Base-by-base conservation (phyloP, 2,888 invertebrate genomes). In the Thumatha senex region DNA sequence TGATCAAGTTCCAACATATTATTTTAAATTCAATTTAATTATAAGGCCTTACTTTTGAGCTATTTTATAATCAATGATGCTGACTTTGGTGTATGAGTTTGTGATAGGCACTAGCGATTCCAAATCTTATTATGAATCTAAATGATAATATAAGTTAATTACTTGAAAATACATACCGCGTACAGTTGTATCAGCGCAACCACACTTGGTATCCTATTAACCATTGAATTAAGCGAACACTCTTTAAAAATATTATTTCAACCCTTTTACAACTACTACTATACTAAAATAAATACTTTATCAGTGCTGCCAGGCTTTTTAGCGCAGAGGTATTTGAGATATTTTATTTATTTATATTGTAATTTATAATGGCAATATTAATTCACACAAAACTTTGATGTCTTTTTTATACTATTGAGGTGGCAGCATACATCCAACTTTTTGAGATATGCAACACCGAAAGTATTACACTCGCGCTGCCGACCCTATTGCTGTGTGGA, bases 281-380 rank as follows among this genome's bases (percentile, higher is more conserved):
- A 34, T 51, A 49, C 47, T 67, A 62, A 65, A 69, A 63, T 69
- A 61, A 63, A 56, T 12, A 43, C 7, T 24, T 5, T 54, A 56
- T 74, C 73, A 73, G 70, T 75, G 73, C 73, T 64, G 54, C 52
- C 18, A 24, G 48, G 64, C 63, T 63, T 64, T 44, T 54, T 42
- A 46, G 61, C 63, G 62, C 56, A 61, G 76, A 74, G 76, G 72
- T 72, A 75, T 67, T 63, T 71, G 48, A 36, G 46, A 60, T 58
- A 55, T 45, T 45, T 49, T 24, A 24, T 24, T 24, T 24, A 24
- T 24, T 24, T 24, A 24, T 4, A 24, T 24, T 24, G 2, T 4
- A 24, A 24, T 24, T 4, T 24, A 5, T 4, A 5, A 24, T 24
- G 18, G 18, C 18, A 24, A 24, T 4, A 24, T 4, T 24, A 24